Conservation (phyloP, 2,113 vertebrate genomes). For the Oncorhynchus masou region DNA sequence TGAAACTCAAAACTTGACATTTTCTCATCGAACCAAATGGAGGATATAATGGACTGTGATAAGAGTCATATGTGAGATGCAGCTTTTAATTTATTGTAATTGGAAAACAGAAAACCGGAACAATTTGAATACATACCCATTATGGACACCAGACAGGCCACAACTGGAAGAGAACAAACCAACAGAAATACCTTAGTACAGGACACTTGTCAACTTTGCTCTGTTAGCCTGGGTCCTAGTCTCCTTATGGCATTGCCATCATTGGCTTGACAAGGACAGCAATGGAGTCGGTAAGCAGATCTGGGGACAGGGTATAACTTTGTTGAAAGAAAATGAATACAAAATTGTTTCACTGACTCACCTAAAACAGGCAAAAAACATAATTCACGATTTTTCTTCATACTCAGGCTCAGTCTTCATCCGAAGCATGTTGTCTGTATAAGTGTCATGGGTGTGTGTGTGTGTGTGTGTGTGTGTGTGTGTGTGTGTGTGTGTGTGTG, state of each 20-base stretch:
- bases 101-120: background rate
- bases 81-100: background rate
- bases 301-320: background rate
- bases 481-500: conserved; percentile 6
- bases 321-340: background rate
- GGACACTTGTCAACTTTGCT: background rate
- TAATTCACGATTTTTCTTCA: conserved; percentile 39
- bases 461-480: too few relatives aligned
- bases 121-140: conserved; percentile 51
- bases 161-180: conserved; percentile 52
- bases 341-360: conserved; percentile 49
- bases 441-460: background rate
- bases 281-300: background rate
- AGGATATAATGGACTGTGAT: background rate
- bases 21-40: background rate
- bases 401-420: conserved; percentile 34
- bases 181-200: background rate
- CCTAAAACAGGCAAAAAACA: conserved; percentile 54
- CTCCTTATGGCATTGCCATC: background rate
- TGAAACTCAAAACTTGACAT: background rate
- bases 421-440: conserved; percentile 20
- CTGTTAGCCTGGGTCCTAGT: background rate
- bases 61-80: too few relatives aligned
- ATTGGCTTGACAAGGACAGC: background rate
- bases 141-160: conserved; percentile 34